Evolutionary conservation across 1,140 invertebrate species (phyloP).

Genomic region (Dryas iulia): DNA sequence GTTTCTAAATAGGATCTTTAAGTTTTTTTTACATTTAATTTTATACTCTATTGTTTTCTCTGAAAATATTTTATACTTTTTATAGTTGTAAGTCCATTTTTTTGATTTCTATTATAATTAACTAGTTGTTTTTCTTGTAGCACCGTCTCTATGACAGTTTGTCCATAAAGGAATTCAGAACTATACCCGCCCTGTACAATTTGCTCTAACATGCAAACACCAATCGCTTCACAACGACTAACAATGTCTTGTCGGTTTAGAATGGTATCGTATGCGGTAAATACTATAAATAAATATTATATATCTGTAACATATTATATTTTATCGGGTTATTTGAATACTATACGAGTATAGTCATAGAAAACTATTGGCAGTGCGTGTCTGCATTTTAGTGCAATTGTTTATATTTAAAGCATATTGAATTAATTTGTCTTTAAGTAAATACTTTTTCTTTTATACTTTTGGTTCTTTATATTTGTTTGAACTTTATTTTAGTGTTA

Average conservation of each 20-base stretch:
- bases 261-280: constrained; percentile 77
- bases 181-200: constrained; percentile 63
- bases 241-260: constrained; percentile 76
- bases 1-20: too few relatives aligned
- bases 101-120: neutral
- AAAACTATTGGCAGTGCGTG: constrained; percentile 74
- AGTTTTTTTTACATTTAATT: too few relatives aligned
- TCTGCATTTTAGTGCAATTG: constrained; percentile 81
- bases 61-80: too few relatives aligned
- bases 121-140: too few relatives aligned
- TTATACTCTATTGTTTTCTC: too few relatives aligned
- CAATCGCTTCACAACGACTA: constrained; percentile 81
- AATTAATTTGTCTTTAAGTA: constrained; percentile 63
- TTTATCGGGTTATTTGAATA: constrained; percentile 54
- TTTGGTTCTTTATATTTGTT: constrained; percentile 17
- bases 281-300: constrained; percentile 54
- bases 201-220: constrained; percentile 82
- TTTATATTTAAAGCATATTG: constrained; percentile 72
- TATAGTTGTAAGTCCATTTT: too few relatives aligned
- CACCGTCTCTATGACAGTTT: neutral
- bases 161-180: constrained; percentile 16
- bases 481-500: constrained; percentile 36
- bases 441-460: too few relatives aligned
- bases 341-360: too few relatives aligned
- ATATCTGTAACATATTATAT: constrained; percentile 75